Percentiles rank a stretch among this genome's conserved stretches.
Conservation (phyloP, 2,888 invertebrate species). For the Brachyptera risi region DNA sequence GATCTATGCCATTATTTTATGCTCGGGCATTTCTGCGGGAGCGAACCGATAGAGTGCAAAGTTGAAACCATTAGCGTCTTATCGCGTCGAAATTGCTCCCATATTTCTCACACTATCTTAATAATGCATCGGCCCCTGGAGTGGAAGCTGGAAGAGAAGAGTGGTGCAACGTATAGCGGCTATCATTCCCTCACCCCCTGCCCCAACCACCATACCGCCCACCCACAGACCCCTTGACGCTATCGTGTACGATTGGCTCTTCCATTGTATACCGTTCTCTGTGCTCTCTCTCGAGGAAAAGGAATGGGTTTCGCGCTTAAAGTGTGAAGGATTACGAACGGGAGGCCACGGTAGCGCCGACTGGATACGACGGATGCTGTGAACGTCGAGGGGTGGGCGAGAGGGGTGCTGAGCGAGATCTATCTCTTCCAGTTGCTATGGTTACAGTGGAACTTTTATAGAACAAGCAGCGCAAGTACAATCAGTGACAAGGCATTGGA, state of each 20-base stretch:
- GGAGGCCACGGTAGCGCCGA: conserved; percentile 9
- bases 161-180: conserved; percentile 17
- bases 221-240: too few relatives aligned
- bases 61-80: conserved; percentile 56
- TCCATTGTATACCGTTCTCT: too few relatives aligned
- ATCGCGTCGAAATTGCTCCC: conserved; percentile 50
- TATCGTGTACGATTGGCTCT: too few relatives aligned
- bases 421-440: neutral
- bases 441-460: conserved; percentile 10
- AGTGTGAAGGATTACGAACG: conserved; percentile 32
- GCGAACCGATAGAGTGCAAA: conserved; percentile 53
- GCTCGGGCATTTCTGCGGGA: conserved; percentile 33
- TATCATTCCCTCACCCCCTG: too few relatives aligned
- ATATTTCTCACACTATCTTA: conserved; percentile 49
- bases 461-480: neutral
- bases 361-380: neutral
- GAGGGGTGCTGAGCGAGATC: neutral
- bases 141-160: conserved; percentile 13
- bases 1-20: conserved; percentile 31
- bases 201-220: too few relatives aligned
- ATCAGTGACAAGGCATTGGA: neutral
- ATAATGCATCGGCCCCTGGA: conserved; percentile 45
- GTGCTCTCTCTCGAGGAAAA: conserved; percentile 16
- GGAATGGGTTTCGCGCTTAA: conserved; percentile 30
- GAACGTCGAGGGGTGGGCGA: conserved; percentile 12